Conservation (phyloP, 2,888 invertebrate genomes). For the Macropis europaea region DNA sequence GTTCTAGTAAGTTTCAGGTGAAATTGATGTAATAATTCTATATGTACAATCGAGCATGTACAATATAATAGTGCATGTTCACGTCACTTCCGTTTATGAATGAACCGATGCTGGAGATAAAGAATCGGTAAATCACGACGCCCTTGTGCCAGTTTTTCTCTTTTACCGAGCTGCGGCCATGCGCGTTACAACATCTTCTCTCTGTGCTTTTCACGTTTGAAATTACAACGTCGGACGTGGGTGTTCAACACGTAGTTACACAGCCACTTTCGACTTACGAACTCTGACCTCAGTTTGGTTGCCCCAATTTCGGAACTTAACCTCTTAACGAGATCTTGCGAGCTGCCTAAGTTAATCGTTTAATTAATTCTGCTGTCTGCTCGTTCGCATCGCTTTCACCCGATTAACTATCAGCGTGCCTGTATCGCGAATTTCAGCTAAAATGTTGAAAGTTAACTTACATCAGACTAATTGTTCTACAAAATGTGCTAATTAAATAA, state of each 20-base stretch:
- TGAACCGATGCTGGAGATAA: neutral
- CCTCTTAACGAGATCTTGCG: slow-evolving; percentile 69
- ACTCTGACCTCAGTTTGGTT: slow-evolving; percentile 68
- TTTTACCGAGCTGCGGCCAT: neutral
- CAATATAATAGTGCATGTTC: too few species aligned
- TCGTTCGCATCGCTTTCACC: slow-evolving; percentile 71
- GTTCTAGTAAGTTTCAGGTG: too few species aligned
- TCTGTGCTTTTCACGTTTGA: neutral
- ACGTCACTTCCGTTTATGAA: neutral
- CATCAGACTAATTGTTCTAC: neutral
- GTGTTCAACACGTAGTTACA: slow-evolving; percentile 46
- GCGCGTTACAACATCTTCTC: neutral
- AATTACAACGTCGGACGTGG: slow-evolving; percentile 34
- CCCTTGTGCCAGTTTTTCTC: slow-evolving; percentile 26
- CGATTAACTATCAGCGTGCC: slow-evolving; percentile 57
- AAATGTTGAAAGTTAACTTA: slow-evolving; percentile 32
- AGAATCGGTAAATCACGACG: slow-evolving; percentile 8
- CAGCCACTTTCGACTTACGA: slow-evolving; percentile 62
- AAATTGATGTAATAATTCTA: too few species aligned
- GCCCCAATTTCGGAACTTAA: slow-evolving; percentile 74
- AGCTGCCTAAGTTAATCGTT: slow-evolving; percentile 72
- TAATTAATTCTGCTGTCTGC: slow-evolving; percentile 73
- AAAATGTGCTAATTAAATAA: neutral
- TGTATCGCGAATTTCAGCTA: slow-evolving; percentile 53
- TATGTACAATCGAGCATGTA: too few species aligned